phyloP scores from a whole-genome alignment of 2,797 vertebrate genomes.

The Phoxinus dragarum region DNA sequence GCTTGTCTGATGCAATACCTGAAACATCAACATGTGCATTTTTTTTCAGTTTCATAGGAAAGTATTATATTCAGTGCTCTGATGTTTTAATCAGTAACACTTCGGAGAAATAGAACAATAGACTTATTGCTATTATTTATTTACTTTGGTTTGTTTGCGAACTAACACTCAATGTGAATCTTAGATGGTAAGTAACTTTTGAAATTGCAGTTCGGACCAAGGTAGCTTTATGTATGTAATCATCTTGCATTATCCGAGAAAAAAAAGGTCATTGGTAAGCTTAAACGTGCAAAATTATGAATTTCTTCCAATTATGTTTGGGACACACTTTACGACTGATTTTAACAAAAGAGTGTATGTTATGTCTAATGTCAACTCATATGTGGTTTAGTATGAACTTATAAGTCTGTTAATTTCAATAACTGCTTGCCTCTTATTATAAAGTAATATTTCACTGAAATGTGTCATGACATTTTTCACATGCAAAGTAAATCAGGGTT shows the following conservation, averaged over 20 bases:
- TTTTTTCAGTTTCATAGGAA: slow-evolving; percentile 42
- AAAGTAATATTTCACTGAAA: slow-evolving; percentile 13
- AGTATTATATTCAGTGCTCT: slow-evolving; percentile 33
- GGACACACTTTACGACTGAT: background rate
- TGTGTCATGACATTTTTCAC: background rate
- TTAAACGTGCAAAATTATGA: slow-evolving; percentile 11
- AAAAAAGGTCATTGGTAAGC: background rate
- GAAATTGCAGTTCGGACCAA: slow-evolving; percentile 22
- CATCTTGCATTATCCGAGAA: background rate
- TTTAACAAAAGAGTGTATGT: background rate
- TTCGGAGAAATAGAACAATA: slow-evolving; percentile 21
- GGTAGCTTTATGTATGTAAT: slow-evolving; percentile 19
- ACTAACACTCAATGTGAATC: slow-evolving; percentile 27
- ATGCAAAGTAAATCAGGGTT: background rate
- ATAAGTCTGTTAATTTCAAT: slow-evolving; percentile 27
- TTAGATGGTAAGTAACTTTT: slow-evolving; percentile 28
- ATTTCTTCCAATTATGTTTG: slow-evolving; percentile 20
- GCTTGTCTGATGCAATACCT: slow-evolving; percentile 11
- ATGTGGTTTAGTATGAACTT: slow-evolving; percentile 20
- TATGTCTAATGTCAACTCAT: background rate
- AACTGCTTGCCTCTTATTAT: slow-evolving; percentile 30
- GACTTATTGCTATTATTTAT: slow-evolving; percentile 26
- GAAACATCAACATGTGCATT: slow-evolving; percentile 23
- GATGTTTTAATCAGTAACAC: slow-evolving; percentile 59
- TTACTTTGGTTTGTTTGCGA: slow-evolving; percentile 24